These are phyloP conservation scores for Mergus octosetaceus DNA, from an alignment of 2,797 vertebrate genomes.

Conservation along the genomic window DNA sequence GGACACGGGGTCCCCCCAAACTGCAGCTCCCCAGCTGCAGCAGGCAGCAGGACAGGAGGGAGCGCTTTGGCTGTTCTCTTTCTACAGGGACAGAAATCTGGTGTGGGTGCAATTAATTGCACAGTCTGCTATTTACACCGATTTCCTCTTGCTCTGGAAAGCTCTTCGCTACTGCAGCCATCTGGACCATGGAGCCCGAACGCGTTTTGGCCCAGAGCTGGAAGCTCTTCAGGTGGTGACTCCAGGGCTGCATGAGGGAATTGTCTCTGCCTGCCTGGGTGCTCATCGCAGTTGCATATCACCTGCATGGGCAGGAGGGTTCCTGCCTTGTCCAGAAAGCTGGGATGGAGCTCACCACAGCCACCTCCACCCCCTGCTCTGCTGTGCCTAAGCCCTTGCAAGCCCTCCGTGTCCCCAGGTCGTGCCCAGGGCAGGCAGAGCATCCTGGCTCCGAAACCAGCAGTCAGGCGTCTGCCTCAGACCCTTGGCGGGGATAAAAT, in stretches of 20 bases:
- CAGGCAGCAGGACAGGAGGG: background rate
- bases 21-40: background rate
- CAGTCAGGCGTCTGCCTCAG: accelerated
- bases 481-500: background rate
- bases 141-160: slow-evolving; percentile 53
- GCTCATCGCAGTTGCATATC: too few relatives aligned
- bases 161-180: slow-evolving; percentile 43
- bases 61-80: background rate
- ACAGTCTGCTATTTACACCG: slow-evolving; percentile 35
- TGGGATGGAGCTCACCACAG: accelerated
- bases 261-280: background rate
- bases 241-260: background rate
- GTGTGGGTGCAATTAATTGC: slow-evolving; percentile 3
- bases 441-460: background rate
- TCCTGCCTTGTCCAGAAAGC: accelerated
- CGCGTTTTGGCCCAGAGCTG: background rate
- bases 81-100: slow-evolving; percentile 2
- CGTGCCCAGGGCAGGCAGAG: background rate
- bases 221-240: background rate
- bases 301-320: background rate
- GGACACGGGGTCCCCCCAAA: accelerated
- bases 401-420: accelerated
- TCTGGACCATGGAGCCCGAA: slow-evolving; percentile 33
- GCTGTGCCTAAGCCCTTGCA: background rate
- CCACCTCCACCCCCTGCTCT: background rate